Percentiles rank a stretch among this genome's conserved stretches.
Evolutionary conservation across 92 coral and sea anemone genomes (phyloP).

Genomic region (Scolanthus callimorphus): DNA sequence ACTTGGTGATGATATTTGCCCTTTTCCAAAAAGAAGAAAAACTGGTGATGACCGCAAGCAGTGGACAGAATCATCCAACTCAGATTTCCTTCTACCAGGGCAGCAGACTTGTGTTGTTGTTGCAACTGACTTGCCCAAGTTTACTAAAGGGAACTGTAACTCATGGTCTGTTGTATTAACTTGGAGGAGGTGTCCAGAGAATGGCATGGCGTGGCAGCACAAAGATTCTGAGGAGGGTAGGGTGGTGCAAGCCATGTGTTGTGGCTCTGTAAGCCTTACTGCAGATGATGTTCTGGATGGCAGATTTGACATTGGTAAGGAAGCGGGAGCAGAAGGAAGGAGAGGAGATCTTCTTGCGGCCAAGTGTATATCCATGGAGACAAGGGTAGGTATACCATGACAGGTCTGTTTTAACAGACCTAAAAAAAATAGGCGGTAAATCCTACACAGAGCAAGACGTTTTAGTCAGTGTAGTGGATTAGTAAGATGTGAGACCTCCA

Average conservation of each 20-base stretch:
- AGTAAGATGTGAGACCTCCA: too few relatives aligned
- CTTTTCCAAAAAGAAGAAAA: background rate
- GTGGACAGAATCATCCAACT: background rate
- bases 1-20: background rate
- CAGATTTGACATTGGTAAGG: background rate
- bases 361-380: background rate
- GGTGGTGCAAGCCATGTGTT: conserved; percentile 21
- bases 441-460: too few relatives aligned
- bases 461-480: too few relatives aligned
- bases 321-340: background rate
- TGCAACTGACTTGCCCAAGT: conserved; percentile 35
- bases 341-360: background rate
- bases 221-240: conserved; percentile 8
- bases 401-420: too few relatives aligned
- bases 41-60: background rate
- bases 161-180: conserved; percentile 44
- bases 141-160: conserved; percentile 17
- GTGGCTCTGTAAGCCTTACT: conserved; percentile 25
- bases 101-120: background rate
- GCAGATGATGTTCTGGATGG: conserved; percentile 17
- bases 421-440: too few relatives aligned
- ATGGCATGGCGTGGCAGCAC: background rate
- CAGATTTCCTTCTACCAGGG: background rate
- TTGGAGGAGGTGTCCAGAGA: conserved; percentile 31
- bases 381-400: background rate